A percentile compares a stretch with the other conserved stretches of the same genome.
Conservation (phyloP, 1,140 invertebrate genomes). For the Diorhabda elongata region DNA sequence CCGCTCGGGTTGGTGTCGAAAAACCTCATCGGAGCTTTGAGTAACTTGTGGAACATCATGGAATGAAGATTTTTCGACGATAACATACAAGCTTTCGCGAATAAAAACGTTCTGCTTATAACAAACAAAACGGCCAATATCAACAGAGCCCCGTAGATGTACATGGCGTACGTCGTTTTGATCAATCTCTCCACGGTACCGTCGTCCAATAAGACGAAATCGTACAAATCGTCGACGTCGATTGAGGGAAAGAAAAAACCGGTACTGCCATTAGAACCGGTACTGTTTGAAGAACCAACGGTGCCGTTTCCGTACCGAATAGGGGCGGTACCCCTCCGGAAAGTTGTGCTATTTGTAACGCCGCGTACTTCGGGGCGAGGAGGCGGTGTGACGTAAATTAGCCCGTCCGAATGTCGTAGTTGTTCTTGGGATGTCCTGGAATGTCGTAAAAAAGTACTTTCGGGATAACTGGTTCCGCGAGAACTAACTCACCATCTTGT, state of each 20-base stretch:
- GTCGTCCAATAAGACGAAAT: too few species aligned
- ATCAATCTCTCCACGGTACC: neutral
- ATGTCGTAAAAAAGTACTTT: neutral
- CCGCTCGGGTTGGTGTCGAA: conserved; percentile 74
- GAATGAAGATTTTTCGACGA: conserved; percentile 74
- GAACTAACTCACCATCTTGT: conserved; percentile 59
- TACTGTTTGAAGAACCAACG: too few species aligned
- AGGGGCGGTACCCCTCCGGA: too few species aligned
- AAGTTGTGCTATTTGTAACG: too few species aligned
- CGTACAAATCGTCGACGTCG: too few species aligned
- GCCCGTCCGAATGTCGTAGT: neutral
- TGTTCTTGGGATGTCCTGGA: conserved; percentile 2
- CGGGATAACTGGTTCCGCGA: too few species aligned
- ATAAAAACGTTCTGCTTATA: conserved; percentile 32
- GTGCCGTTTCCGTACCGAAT: too few species aligned
- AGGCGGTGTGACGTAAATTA: too few species aligned
- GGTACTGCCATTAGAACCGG: too few species aligned
- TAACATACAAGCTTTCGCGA: conserved; percentile 58
- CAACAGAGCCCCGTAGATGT: neutral
- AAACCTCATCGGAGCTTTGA: conserved; percentile 63
- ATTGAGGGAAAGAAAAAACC: too few species aligned
- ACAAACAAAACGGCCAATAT: conserved; percentile 35
- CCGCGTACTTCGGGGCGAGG: too few species aligned
- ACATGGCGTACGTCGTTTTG: neutral
- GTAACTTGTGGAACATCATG: conserved; percentile 58